These are phyloP conservation scores for Puntigrus tetrazona DNA, from an alignment of 2,113 vertebrate species.

Conservation along the genomic window DNA sequence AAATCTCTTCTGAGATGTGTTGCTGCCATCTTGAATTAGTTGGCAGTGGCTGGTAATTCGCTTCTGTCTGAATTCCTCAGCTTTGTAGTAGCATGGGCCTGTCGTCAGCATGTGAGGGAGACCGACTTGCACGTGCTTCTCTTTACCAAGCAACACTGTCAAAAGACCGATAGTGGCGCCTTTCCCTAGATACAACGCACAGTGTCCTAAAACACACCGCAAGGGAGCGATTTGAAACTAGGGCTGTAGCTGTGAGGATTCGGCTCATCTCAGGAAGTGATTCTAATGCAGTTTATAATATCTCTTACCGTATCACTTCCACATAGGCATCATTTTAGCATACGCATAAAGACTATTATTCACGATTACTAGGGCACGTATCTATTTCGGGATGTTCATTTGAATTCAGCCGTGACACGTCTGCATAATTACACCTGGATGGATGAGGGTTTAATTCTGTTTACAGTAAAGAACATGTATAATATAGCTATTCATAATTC, in stretches of 20 bases:
- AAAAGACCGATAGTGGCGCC: not conserved
- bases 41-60: conserved; percentile 4
- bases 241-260: not conserved
- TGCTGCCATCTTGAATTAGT: conserved; percentile 24
- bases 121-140: conserved; percentile 26
- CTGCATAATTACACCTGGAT: not conserved
- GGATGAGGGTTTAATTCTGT: not conserved
- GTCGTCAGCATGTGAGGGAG: conserved; percentile 25
- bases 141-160: not conserved
- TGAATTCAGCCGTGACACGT: not conserved
- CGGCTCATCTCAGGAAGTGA: not conserved
- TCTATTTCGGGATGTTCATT: not conserved
- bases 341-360: not conserved
- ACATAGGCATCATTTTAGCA: not conserved
- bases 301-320: not conserved
- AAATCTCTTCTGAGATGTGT: not conserved
- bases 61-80: conserved; percentile 29
- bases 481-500: not conserved
- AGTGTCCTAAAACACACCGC: not conserved
- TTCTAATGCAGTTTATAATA: not conserved
- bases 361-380: not conserved
- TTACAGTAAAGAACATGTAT: not conserved
- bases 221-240: not conserved
- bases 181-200: not conserved
- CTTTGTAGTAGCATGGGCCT: conserved; percentile 32